Conservation (phyloP, 2,888 invertebrate species). For the Cataglyphis livida region DNA sequence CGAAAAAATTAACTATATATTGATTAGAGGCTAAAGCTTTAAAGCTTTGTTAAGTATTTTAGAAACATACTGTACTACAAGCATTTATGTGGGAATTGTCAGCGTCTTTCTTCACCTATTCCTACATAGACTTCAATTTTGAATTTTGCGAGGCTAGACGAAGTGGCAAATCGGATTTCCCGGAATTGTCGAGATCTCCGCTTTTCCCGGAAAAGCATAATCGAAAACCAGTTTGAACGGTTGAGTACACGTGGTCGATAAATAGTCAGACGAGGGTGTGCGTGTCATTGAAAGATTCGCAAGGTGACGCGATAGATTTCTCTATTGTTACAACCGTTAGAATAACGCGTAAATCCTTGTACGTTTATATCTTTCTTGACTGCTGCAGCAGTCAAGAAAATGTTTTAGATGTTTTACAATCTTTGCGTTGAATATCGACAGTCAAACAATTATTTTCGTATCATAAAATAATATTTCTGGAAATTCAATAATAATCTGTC, state of each 20-base stretch:
- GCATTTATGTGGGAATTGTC: slow-evolving; percentile 25
- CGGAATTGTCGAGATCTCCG: slow-evolving; percentile 51
- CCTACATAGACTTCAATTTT: slow-evolving; percentile 53
- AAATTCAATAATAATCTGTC: slow-evolving; percentile 25
- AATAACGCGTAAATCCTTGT: slow-evolving; percentile 19
- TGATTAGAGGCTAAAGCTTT: not conserved
- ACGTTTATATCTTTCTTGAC: not conserved
- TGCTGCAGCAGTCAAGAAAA: not conserved
- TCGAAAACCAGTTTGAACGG: slow-evolving; percentile 52
- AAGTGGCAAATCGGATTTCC: slow-evolving; percentile 54
- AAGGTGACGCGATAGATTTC: slow-evolving; percentile 39
- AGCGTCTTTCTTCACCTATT: slow-evolving; percentile 25
- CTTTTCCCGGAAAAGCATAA: slow-evolving; percentile 38
- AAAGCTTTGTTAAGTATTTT: slow-evolving; percentile 32
- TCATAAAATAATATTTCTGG: not conserved
- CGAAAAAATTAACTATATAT: not conserved
- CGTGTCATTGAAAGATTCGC: slow-evolving; percentile 49
- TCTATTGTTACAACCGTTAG: slow-evolving; percentile 26
- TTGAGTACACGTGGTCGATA: slow-evolving; percentile 48
- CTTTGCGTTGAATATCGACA: slow-evolving; percentile 19
- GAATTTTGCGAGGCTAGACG: slow-evolving; percentile 54
- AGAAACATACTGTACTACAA: slow-evolving; percentile 17
- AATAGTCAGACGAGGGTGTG: slow-evolving; percentile 45
- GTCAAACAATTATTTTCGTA: not conserved
- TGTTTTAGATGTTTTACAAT: slow-evolving; percentile 12